Evolutionary conservation across 2,113 vertebrate genomes (phyloP).

Genomic region (Thamnaconus septentrionalis): DNA sequence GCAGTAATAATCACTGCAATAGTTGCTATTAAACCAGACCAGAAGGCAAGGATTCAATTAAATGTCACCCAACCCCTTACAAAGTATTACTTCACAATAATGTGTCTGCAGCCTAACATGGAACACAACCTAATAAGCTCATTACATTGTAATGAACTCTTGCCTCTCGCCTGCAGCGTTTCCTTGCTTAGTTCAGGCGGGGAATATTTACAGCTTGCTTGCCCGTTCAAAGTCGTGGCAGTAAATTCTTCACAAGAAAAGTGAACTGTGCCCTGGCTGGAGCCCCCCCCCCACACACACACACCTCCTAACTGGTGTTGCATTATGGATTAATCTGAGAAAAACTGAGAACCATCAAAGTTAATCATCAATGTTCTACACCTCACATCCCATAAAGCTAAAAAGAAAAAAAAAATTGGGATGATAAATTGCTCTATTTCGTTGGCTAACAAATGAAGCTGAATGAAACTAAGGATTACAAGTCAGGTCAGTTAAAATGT

Average conservation of each 20-base stretch:
- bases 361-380: slow-evolving; percentile 27
- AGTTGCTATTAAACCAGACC: slow-evolving; percentile 39
- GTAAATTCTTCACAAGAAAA: slow-evolving; percentile 62
- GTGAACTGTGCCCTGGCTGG: slow-evolving; percentile 44
- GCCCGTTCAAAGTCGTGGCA: slow-evolving; percentile 56
- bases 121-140: slow-evolving; percentile 53
- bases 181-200: slow-evolving; percentile 29
- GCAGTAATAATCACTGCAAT: too few species aligned
- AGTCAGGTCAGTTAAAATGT: too few species aligned
- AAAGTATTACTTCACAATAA: slow-evolving; percentile 50
- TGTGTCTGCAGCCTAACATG: slow-evolving; percentile 51
- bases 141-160: slow-evolving; percentile 49
- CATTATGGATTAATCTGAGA: slow-evolving; percentile 54
- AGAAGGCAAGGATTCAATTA: slow-evolving; percentile 67
- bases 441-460: too few species aligned
- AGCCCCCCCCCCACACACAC: too few species aligned
- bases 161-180: slow-evolving; percentile 26
- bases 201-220: slow-evolving; percentile 61
- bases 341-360: slow-evolving; percentile 56
- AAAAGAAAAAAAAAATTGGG: slow-evolving; percentile 17
- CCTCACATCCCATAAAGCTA: slow-evolving; percentile 39
- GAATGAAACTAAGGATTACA: too few species aligned
- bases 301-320: too few species aligned
- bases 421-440: slow-evolving; percentile 37
- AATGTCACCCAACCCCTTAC: slow-evolving; percentile 18